Evolutionary conservation across 2,113 vertebrate genomes (phyloP), one percentile per base, ranked within the genome.

Genomic region (Mus musculus): DNA sequence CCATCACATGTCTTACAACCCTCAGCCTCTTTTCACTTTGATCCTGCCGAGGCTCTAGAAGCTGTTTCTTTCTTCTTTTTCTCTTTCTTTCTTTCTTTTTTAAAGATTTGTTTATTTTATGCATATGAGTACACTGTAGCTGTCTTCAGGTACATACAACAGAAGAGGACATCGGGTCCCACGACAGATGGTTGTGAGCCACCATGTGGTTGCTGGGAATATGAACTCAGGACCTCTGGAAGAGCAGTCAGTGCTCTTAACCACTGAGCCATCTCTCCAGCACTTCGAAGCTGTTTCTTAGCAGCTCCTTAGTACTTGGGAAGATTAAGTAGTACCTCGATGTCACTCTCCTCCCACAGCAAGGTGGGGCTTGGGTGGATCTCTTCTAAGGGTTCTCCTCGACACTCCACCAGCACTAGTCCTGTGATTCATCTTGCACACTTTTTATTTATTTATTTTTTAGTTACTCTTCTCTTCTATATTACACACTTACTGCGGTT

Each of bases 1-100:
- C 94, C 90, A 94, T 56, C 77, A 76, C 52, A 91, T 73, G 30
- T 96, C 90, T 93, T 69, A 36, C 46, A 96, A 71, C 36, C 39
- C 90, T 67, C 63, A 95, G 54, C 91, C 75, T 90, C 71, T 92
- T 76, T 85, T 84, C 28, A 89, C 76, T 89, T 75, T 88, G 72
- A 94, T 39, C 81, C 80, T 5, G 54, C 22, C 20, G 82, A 95
- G 92, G 61, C 16, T 56, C 86, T 73, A 97, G n/a, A 95, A 49
- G 7, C 28, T 91, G 89, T 88, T 91, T 93, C 77, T 63, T 56
- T 42, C 42, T 42, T 42, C 42, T 42, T 42, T 42, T 42, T 54
- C 8, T 1, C 52, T 54, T 54, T 54, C 52, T 54, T 54, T 11
- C 6, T 54, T 54, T 54, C 8, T 54, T 13, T 54, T 54, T 54